A percentile compares a stretch with the other conserved stretches of the same genome.
Conservation (phyloP, 2,888 invertebrate genomes). For the Trissonchulus latispiculum region DNA sequence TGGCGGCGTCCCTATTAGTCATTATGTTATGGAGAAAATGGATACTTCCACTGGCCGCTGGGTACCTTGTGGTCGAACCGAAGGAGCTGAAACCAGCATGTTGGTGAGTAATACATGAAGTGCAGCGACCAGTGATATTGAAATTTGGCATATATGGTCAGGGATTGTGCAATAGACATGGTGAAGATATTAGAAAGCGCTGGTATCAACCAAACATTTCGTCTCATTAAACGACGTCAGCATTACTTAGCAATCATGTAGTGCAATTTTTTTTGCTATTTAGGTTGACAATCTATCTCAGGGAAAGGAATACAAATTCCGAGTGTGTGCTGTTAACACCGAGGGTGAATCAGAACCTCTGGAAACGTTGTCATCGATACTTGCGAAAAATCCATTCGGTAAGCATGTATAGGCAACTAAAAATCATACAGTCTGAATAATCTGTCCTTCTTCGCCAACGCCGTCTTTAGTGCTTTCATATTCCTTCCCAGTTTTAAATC, state of each 20-base stretch:
- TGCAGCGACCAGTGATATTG: no score
- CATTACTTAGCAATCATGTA: no score
- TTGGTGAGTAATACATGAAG: no score
- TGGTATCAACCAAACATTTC: no score
- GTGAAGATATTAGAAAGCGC: no score
- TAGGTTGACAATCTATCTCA: constrained; percentile 80
- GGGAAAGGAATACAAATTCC: constrained; percentile 93
- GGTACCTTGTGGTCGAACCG: constrained; percentile 67
- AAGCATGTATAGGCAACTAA: no score
- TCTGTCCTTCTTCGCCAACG: no score
- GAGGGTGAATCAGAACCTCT: constrained; percentile 94
- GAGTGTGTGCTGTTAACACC: constrained; percentile 91
- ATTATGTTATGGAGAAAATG: constrained; percentile 92
- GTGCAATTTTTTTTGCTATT: constrained; percentile 54
- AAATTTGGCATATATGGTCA: no score
- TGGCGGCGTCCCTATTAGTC: constrained; percentile 79
- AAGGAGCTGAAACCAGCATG: neutral
- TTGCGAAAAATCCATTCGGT: constrained; percentile 94
- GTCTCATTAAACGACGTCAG: no score
- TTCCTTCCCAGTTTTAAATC: neutral
- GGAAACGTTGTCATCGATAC: constrained; percentile 72
- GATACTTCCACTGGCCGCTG: constrained; percentile 89
- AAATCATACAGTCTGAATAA: no score
- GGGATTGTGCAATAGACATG: no score
- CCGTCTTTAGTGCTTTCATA: constrained; percentile 1